Percentiles rank a stretch among this genome's conserved stretches.
Evolutionary conservation across 2,888 invertebrate genomes (phyloP).

Genomic region (Pantelozetes paolii): DNA sequence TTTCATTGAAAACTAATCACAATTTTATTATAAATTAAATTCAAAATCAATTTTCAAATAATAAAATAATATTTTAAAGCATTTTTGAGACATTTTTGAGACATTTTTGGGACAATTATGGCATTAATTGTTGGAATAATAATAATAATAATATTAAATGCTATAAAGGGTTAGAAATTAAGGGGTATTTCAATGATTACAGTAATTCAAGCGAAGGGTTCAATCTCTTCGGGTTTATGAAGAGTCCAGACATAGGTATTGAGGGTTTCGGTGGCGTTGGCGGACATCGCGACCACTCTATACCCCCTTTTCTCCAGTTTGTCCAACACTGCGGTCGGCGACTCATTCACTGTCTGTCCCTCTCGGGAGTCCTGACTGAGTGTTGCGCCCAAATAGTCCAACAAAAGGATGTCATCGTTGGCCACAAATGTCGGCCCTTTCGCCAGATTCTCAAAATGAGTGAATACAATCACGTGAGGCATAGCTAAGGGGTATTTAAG

Average conservation of each 20-base stretch:
- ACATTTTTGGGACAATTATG: too few relatives aligned
- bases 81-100: too few relatives aligned
- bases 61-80: too few relatives aligned
- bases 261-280: slow-evolving; percentile 51
- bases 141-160: too few relatives aligned
- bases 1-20: too few relatives aligned
- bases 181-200: neutral
- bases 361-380: slow-evolving; percentile 3
- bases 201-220: slow-evolving; percentile 20
- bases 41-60: too few relatives aligned
- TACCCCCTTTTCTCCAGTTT: slow-evolving; percentile 54
- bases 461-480: slow-evolving; percentile 28
- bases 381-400: slow-evolving; percentile 11
- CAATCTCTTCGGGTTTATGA: slow-evolving; percentile 49
- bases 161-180: neutral
- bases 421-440: slow-evolving; percentile 27
- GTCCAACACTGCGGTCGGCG: slow-evolving; percentile 55
- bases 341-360: slow-evolving; percentile 44
- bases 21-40: too few relatives aligned
- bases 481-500: slow-evolving; percentile 4
- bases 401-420: neutral
- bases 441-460: slow-evolving; percentile 17
- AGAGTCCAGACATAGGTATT: slow-evolving; percentile 58
- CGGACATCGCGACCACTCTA: slow-evolving; percentile 54
- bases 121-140: too few relatives aligned